These are phyloP conservation scores for Pongo abelii DNA, from an alignment of 2,113 vertebrate genomes.

Conservation along the genomic window DNA sequence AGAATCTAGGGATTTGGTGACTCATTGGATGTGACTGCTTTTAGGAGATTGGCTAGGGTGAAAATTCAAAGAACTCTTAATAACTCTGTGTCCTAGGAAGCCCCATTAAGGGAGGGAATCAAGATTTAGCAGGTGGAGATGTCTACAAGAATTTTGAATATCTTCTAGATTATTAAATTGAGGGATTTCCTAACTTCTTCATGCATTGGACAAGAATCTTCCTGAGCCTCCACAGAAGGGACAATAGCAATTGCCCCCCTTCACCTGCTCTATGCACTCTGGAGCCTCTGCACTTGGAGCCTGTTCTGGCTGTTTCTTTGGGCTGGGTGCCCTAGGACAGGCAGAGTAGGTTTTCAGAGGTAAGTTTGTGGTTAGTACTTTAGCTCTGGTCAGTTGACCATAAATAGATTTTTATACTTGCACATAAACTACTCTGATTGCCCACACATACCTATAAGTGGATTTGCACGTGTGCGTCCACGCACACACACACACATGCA, in stretches of 20 bases:
- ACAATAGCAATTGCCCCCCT: background rate
- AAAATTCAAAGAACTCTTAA: background rate
- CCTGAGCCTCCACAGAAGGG: background rate
- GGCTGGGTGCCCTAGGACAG: background rate
- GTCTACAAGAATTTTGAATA: background rate
- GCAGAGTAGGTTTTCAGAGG: background rate
- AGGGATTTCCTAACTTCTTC: background rate
- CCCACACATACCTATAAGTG: background rate
- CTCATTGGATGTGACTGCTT: background rate
- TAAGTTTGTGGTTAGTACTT: constrained; percentile 20
- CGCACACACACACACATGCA: rapidly evolving
- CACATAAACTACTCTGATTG: background rate
- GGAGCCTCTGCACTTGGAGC: background rate
- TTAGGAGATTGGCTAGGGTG: background rate
- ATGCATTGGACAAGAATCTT: background rate
- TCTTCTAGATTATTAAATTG: constrained; percentile 6
- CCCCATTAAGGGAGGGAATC: background rate
- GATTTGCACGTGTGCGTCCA: background rate
- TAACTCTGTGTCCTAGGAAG: background rate
- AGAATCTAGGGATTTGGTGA: background rate
- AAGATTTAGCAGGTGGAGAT: background rate
- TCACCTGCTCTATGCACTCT: background rate
- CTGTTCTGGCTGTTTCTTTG: background rate
- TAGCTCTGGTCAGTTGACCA: constrained; percentile 8
- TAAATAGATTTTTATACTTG: constrained; percentile 23